phyloP scores from a whole-genome alignment of 2,888 invertebrate species.

The Sinhomidia bicolor region DNA sequence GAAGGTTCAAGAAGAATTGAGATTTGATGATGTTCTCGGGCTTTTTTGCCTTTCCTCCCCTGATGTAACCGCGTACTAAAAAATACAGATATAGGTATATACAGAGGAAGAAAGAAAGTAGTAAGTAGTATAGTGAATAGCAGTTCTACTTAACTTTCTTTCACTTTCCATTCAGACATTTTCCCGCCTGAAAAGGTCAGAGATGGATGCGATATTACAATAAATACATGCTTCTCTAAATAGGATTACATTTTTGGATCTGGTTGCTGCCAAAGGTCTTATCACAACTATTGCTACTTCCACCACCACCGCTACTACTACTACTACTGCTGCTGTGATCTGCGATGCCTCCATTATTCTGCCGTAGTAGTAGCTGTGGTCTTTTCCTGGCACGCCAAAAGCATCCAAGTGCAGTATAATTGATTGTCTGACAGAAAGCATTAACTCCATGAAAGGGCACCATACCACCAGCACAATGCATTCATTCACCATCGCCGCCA shows the following conservation, averaged over 20 bases:
- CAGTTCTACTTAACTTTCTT: conserved; percentile 9
- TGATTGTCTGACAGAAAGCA: conserved; percentile 78
- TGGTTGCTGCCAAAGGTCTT: conserved; percentile 40
- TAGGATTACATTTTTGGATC: conserved; percentile 31
- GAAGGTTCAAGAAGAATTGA: conserved; percentile 39
- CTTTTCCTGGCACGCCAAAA: conserved; percentile 48
- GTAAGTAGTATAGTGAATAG: neutral
- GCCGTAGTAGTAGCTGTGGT: conserved; percentile 12
- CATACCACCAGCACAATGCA: conserved; percentile 43
- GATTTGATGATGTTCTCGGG: conserved; percentile 47
- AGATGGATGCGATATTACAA: conserved; percentile 54
- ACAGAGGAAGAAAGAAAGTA: neutral
- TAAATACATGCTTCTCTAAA: conserved; percentile 29
- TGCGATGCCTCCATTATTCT: neutral
- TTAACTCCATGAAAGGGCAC: conserved; percentile 58
- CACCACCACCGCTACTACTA: neutral
- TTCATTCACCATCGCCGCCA: conserved; percentile 12
- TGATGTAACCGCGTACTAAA: neutral
- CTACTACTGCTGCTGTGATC: neutral
- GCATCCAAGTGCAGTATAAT: conserved; percentile 76
- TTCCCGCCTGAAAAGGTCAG: conserved; percentile 58
- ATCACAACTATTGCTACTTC: neutral
- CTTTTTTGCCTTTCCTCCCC: neutral
- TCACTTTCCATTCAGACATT: conserved; percentile 14
- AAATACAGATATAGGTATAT: too few species aligned